These are phyloP conservation scores for Aratinga solstitialis DNA, from an alignment of 2,797 vertebrate genomes.

Conservation along the genomic window DNA sequence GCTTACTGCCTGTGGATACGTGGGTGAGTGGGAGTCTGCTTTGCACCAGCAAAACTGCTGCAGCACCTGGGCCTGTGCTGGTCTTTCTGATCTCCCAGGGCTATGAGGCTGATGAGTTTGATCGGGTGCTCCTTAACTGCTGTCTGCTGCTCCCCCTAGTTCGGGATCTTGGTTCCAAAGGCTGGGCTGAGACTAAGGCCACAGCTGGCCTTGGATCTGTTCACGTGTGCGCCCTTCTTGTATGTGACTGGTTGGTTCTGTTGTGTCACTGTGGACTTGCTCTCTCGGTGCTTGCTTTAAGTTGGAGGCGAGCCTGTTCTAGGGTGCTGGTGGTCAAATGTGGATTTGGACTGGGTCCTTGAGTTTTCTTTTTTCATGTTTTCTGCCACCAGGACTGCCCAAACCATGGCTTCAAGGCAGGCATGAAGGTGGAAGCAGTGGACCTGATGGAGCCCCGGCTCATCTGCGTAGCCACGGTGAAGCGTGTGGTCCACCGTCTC, in stretches of 20 bases:
- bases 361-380: not conserved
- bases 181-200: not conserved
- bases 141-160: not conserved
- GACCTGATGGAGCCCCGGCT: slow-evolving; percentile 96
- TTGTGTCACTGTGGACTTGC: not conserved
- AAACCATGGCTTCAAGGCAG: slow-evolving; percentile 86
- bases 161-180: not conserved
- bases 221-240: not conserved
- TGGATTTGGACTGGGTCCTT: not conserved
- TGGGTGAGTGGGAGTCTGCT: not conserved
- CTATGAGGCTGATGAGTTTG: not conserved
- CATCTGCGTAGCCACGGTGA: slow-evolving; percentile 93
- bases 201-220: not conserved
- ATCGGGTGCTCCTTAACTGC: not conserved
- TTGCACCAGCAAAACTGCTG: not conserved
- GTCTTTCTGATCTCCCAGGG: not conserved
- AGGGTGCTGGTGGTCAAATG: not conserved
- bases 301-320: not conserved
- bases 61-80: not conserved
- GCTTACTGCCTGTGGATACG: not conserved
- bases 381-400: slow-evolving; percentile 82
- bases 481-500: slow-evolving; percentile 86
- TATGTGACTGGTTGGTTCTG: accelerated
- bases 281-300: not conserved
- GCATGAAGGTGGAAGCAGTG: slow-evolving; percentile 95